Evolutionary conservation across 2,888 invertebrate species (phyloP), one percentile per base, ranked within the genome.

Genomic region (Coleophora flavipennella): DNA sequence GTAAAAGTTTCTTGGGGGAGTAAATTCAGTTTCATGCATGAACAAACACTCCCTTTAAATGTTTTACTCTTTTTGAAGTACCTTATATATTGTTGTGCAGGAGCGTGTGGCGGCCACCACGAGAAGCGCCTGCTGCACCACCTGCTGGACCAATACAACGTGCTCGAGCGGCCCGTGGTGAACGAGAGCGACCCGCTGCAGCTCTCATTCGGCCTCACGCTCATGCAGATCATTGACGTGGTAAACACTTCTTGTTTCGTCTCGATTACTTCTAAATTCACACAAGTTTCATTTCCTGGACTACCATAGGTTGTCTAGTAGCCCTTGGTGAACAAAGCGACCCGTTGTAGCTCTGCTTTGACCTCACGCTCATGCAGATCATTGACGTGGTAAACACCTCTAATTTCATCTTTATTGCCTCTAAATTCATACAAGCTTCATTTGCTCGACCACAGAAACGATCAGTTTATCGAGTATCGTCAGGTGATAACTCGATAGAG

Each of bases 161-260:
- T 93, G 74, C 88, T 96, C 87, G 96, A 96, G 88, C 90, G 96
- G 75, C 95, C 95, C 67, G 96, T 96, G 77, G 92, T 94, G 84
- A 96, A 96, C 88, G 96, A 96, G 89, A 95, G 95, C 85, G 96
- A 96, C 86, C 94, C 96, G 72, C 90, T 96, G 77, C 92, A 93
- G 88, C 91, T 96, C 85, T 95, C 94, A 88, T 96, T 96, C 88
- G 96, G 96, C 85, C 92, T 96, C 86, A 96, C 96, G 76, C 91
- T 96, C 84, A 95, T 95, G 94, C 96, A 96, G 90, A 96, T 96
- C 87, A 96, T 96, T 84, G 96, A 96, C 89, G 96, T 96, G 91
- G 96, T 96, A 88, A 90, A 91, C 89, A 41, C 11, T 3, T n/a
- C n/a, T 13, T 2, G 13, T 8, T 9, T 9, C 32, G 2, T 32